Base-by-base conservation (phyloP, 2,113 vertebrate genomes). In the Mohoua ochrocephala region DNA sequence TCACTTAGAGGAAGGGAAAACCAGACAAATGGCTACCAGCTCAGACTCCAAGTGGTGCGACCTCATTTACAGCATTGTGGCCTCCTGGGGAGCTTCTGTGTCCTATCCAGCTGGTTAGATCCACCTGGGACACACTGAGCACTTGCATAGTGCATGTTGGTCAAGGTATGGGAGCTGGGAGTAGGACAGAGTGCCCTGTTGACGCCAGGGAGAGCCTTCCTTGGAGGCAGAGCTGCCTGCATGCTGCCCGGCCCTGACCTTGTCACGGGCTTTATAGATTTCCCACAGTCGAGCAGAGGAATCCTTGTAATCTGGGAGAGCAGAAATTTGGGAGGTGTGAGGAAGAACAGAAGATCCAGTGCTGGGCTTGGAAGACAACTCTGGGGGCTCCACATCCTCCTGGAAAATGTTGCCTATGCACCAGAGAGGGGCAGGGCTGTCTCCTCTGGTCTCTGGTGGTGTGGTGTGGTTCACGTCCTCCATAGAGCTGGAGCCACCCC, bases 81-180 rank as follows among this genome's bases (percentile, higher is more conserved):
- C 35, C 24, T 84, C 13, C 33, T 44, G 22, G 7, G 6, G 21
- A 49, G 15, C 6, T 75, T 63, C 41, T 45, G 7, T 1, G 1
- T 15, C 57, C 8, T 49, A 47, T 8, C 12, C 47, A 35, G 39
- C 42, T 79, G 54, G 45, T 37, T 2, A 15, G 37, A 73, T 12
- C 27, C 33, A 68, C 5, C 47, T 42, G 18, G 35, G 44, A 53
- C 21, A 59, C 15, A 13, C 9, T 47, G n/a, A 57, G 23, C 54
- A 87, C 30, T 3, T 3, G 1, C 47, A 63, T 31, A 56, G 41
- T 15, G 5, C 10, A 4, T n/a, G 11, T 11, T 69, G 27, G 10
- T 42, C 0, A 0, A 8, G 75, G 2, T 64, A 52, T 33, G 27
- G 33, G 41, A 47, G 57, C 18, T 56, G 41, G 44, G 16, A 68